Evolutionary conservation across 2,113 vertebrate genomes (phyloP), one percentile per base, ranked within the genome.

Genomic region (Hoplias malabaricus): DNA sequence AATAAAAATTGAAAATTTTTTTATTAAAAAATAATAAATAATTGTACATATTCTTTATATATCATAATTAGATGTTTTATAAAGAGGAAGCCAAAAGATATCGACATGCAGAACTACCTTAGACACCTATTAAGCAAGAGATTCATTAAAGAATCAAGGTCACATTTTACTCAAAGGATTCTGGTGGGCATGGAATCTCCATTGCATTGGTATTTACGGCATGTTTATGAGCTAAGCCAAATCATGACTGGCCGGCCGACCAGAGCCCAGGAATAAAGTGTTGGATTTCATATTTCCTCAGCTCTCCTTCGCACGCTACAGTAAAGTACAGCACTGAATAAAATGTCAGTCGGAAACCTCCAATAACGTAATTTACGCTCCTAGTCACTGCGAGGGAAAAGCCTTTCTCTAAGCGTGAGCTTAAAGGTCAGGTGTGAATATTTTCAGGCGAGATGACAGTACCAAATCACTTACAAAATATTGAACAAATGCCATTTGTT

Each of bases 371-470:
- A 75, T 78, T 71, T 56, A 16, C 50, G 23, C 75, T 59, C 70
- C 0, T 21, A 38, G 43, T 75, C 73, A n/a, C 46, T 72, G 69
- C 61, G 43, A 67, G 72, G 43, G 78, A 83, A 76, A 85, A 87
- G 81, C 77, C 48, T 79, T 72, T 85, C 86, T 86, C 82, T 62
- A 75, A 83, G 84, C 85, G 89, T 86, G 83, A 80, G 80, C 81
- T 78, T 84, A 89, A 92, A 92, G 90, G 91, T 92, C 88, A 89
- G 71, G 78, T 63, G 50, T 69, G 38, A 87, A 87, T 85, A 85
- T 90, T 88, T 86, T 80, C 62, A 75, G 75, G 78, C 48, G 85
- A 84, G 80, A 80, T 68, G 78, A 89, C 80, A 78, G 82, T 33
- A 85, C 82, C 63, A 23, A 75, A 75, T 78, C 54, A 73, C 83